A percentile compares a stretch with the other conserved stretches of the same genome.
Evolutionary conservation across 2,888 invertebrate species (phyloP).

Genomic region (Apotomis betuletana): DNA sequence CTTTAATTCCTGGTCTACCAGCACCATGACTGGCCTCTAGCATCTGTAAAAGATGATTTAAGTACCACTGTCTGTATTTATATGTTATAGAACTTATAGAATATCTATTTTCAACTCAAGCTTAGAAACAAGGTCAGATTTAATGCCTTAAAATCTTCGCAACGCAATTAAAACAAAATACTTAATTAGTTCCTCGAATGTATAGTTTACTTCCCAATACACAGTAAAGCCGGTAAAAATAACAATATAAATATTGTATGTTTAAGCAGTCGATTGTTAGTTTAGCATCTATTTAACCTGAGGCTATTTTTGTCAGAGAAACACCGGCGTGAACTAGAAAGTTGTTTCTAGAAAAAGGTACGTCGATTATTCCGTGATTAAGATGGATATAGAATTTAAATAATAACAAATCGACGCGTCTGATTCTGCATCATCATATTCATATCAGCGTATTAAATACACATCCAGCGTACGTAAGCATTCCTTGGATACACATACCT

Average conservation of each 20-base stretch:
- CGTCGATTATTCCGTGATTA: constrained; percentile 1
- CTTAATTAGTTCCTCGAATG: constrained; percentile 6
- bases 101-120: too few relatives aligned
- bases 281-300: constrained; percentile 28
- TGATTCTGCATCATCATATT: neutral
- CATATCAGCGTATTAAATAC: constrained; percentile 24
- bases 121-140: neutral
- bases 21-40: too few relatives aligned
- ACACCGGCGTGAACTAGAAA: constrained; percentile 28
- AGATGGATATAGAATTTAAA: constrained; percentile 5
- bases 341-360: constrained; percentile 33
- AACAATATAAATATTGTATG: constrained; percentile 4
- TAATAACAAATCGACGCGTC: constrained; percentile 16
- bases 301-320: constrained; percentile 21
- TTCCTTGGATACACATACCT: constrained; percentile 22
- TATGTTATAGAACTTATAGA: too few relatives aligned
- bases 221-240: neutral
- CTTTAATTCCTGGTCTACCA: too few relatives aligned
- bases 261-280: constrained; percentile 17
- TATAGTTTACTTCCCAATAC: constrained; percentile 2
- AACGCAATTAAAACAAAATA: neutral
- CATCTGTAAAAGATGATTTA: too few relatives aligned
- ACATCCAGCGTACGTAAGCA: constrained; percentile 24
- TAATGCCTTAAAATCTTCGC: neutral
- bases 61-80: too few relatives aligned